Base-by-base conservation (phyloP, 2,888 invertebrate species). In the Tinea pellionella region DNA sequence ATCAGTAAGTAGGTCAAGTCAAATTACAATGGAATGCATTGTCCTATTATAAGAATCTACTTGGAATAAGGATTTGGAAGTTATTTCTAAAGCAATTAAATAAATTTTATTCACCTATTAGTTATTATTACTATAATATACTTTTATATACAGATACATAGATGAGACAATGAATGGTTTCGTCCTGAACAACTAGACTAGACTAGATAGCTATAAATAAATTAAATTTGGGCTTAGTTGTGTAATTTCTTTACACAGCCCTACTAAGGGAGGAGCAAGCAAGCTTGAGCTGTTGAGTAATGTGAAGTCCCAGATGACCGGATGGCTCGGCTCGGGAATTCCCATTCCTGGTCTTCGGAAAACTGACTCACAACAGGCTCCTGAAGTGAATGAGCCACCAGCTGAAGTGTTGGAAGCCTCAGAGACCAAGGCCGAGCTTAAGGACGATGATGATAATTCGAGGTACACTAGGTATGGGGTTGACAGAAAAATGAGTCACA, bases 361-460 rank as follows among this genome's bases (percentile, higher is more conserved):
- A 86, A 89, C 89, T 66, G 91, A 91, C 64, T 87, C 84, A 9
- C 24, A 24, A 24, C 84, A 89, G 2, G 80, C 81, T 13, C 88
- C 89, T 61, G 88, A 90, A 63, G 74, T 80, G 7, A 70, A 82
- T 3, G 82, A 87, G 62, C 79, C 77, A 13, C 80, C 87, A 41
- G 69, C 73, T n/a, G 80, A 87, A 63, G 76, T 78, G n/a, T 69
- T 71, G 2, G 89, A 89, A 65, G 74, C 77, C 8, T 74, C 76
- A 0, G 80, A 83, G 59, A 69, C 75, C 43, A 84, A 78, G 65
- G 71, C 76, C 0, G 86, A 86, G 65, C 77, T 72, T 55, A 91
- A 91, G 78, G 95, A 95, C 71, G 95, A 96, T 82, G 95, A 96
- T 80, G 95, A 95, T 88, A 94, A 94, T 88, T 94, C 94, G 85